phyloP scores from a whole-genome alignment of 2,888 invertebrate genomes.

The Eristalinus aeneus region DNA sequence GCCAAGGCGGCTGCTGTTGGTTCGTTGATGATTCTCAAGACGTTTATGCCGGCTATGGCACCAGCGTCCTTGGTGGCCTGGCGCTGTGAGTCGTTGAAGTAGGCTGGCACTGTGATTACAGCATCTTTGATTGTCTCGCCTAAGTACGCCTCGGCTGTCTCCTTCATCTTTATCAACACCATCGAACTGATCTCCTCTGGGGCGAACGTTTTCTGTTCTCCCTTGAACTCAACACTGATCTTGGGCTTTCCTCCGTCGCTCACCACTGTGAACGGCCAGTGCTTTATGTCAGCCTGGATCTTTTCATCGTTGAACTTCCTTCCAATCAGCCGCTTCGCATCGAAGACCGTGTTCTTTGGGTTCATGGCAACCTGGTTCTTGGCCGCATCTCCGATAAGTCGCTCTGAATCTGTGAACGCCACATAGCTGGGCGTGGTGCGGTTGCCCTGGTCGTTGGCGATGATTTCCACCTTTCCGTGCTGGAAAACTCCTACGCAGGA shows the following conservation, averaged over 20 bases:
- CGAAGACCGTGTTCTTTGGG: conserved; percentile 92
- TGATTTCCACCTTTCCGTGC: too few species aligned
- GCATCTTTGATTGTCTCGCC: too few species aligned
- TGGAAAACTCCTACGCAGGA: too few species aligned
- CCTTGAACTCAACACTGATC: conserved; percentile 92
- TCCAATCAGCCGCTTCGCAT: conserved; percentile 95
- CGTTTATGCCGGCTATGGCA: conserved; percentile 92
- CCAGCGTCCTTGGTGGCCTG: conserved; percentile 97
- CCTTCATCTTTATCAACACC: conserved; percentile 96
- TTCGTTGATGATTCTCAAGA: conserved; percentile 95
- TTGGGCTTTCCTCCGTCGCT: conserved; percentile 90
- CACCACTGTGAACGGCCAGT: conserved; percentile 95
- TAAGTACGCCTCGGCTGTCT: conserved; percentile 92
- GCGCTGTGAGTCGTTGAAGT: conserved; percentile 86
- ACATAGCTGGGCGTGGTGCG: too few species aligned
- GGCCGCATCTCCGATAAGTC: too few species aligned
- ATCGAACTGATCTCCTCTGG: conserved; percentile 95
- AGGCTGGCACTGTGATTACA: too few species aligned
- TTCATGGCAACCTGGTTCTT: conserved; percentile 90
- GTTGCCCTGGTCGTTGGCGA: too few species aligned
- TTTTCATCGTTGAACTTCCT: conserved; percentile 92
- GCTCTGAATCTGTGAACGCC: too few species aligned
- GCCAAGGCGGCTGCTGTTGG: conserved; percentile 96
- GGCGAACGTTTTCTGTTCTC: conserved; percentile 93
- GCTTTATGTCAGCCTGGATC: conserved; percentile 95